phyloP scores from a whole-genome alignment of 2,113 vertebrate species.

The Bucco capensis region DNA sequence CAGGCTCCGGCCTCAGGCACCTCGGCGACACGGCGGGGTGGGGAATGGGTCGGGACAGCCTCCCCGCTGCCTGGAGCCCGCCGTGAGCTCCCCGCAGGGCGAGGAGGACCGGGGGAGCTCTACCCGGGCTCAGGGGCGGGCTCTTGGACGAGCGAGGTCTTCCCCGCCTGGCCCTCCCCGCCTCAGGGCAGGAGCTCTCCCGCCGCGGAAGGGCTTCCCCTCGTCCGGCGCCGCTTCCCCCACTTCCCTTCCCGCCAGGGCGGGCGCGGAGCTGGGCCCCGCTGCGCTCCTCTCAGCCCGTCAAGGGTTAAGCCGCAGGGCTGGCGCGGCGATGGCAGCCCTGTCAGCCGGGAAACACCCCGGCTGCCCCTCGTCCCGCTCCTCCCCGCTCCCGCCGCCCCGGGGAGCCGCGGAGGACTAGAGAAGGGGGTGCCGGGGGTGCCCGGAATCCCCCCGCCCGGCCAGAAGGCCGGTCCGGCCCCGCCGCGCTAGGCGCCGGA shows the following conservation, averaged over 20 bases:
- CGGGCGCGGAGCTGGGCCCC: conserved; percentile 11
- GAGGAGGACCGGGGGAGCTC: not conserved
- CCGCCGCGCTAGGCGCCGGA: not conserved
- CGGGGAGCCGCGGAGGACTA: not conserved
- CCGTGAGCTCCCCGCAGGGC: not conserved
- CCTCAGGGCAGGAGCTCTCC: conserved; percentile 14
- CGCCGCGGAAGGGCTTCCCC: not conserved
- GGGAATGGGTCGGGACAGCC: not conserved
- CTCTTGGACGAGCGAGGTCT: not conserved
- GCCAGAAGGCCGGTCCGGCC: not conserved
- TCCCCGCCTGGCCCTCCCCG: not conserved
- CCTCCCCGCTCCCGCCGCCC: not conserved
- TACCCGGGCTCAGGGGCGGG: not conserved
- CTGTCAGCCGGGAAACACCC: not conserved
- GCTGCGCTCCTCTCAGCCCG: not conserved
- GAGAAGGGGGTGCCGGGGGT: not conserved
- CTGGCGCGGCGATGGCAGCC: not conserved
- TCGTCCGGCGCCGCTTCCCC: not conserved
- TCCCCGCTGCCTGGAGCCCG: not conserved
- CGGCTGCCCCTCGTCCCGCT: not conserved
- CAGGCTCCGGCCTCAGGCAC: not conserved
- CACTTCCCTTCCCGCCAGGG: conserved; percentile 28
- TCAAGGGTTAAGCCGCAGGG: not conserved
- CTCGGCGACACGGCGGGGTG: not conserved
- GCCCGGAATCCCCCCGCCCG: not conserved